phyloP scores from a whole-genome alignment of 2,888 invertebrate species.

The Cephalotes varians region DNA sequence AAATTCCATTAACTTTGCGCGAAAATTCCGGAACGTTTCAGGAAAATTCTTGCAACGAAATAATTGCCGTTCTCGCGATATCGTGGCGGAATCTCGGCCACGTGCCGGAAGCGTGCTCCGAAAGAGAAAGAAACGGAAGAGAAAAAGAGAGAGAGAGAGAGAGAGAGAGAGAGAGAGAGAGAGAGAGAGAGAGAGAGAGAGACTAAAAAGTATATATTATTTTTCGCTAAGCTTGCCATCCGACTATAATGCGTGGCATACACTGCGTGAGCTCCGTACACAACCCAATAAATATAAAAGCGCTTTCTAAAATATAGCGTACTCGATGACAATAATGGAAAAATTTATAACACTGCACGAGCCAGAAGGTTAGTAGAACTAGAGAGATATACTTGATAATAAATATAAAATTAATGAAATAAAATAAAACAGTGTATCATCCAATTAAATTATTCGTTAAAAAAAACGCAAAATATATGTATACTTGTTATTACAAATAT shows the following conservation, averaged over 20 bases:
- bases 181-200: background rate
- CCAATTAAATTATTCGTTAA: background rate
- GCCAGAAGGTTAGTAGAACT: background rate
- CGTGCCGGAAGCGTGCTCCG: constrained; percentile 38
- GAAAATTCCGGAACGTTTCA: constrained; percentile 56
- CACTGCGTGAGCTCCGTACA: constrained; percentile 4
- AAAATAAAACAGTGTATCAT: background rate
- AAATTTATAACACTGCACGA: background rate
- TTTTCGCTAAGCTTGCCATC: constrained; percentile 21
- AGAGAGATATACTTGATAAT: background rate
- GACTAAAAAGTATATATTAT: constrained; percentile 6
- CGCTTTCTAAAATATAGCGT: background rate
- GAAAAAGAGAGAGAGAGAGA: background rate
- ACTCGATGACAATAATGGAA: background rate
- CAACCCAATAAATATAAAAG: constrained; percentile 30
- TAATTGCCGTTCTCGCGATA: constrained; percentile 56
- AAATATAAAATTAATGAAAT: background rate
- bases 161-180: background rate
- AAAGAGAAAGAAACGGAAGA: background rate
- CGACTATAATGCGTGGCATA: constrained; percentile 23
- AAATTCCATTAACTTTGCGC: constrained; percentile 59
- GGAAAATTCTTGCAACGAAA: constrained; percentile 57
- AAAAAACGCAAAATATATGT: background rate
- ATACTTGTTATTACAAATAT: background rate
- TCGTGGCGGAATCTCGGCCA: constrained; percentile 56